Conservation (phyloP, 2,113 vertebrate species). For the Zosterops borbonicus region DNA sequence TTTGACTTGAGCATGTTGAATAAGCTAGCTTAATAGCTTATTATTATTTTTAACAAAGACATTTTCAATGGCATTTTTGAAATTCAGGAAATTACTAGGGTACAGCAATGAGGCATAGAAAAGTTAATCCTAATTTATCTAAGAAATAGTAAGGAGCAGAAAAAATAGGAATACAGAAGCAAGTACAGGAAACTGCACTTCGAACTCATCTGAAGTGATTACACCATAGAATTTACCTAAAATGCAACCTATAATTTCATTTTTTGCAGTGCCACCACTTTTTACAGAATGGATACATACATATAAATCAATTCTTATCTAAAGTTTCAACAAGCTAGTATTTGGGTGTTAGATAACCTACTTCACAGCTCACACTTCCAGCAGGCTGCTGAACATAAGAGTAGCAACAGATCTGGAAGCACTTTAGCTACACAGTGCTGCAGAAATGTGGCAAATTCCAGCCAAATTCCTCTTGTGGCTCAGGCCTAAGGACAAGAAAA, state of each 20-base stretch:
- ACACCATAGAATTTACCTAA: constrained; percentile 48
- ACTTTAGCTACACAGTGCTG: background rate
- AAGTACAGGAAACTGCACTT: constrained; percentile 11
- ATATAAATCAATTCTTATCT: constrained; percentile 12
- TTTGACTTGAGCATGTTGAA: constrained; percentile 26
- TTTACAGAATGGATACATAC: background rate
- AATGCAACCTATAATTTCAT: constrained; percentile 26
- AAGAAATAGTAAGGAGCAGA: constrained; percentile 37
- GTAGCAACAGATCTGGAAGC: constrained; percentile 16
- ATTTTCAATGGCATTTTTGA: constrained; percentile 36
- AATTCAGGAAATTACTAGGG: constrained; percentile 41
- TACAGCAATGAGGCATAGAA: constrained; percentile 28
- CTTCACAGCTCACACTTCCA: background rate
- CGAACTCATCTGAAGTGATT: constrained; percentile 29
- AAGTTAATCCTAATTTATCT: constrained; percentile 27
- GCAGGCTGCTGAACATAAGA: background rate
- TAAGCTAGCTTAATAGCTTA: constrained; percentile 10
- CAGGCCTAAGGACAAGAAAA: background rate
- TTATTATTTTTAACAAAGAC: constrained; percentile 56
- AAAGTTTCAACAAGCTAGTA: background rate
- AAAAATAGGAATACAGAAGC: constrained; percentile 38
- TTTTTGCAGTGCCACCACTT: constrained; percentile 13
- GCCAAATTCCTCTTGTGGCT: background rate
- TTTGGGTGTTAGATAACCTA: constrained; percentile 9
- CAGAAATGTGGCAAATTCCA: background rate